Evolutionary conservation across 2,888 invertebrate genomes (phyloP), one percentile per base, ranked within the genome.

Genomic region (Ichneumoninae sp.): DNA sequence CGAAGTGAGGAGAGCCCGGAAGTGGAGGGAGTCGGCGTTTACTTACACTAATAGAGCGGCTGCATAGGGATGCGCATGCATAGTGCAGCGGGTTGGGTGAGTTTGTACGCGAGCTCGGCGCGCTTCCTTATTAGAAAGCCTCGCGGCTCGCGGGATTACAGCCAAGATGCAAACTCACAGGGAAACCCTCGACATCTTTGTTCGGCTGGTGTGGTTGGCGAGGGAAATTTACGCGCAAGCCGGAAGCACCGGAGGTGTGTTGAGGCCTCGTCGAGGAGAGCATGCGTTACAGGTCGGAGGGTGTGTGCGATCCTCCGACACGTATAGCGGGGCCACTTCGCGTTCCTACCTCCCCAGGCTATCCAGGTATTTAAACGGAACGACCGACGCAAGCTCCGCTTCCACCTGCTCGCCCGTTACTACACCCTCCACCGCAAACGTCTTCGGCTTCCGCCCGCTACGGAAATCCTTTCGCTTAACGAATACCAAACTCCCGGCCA

Each of bases 361-460:
- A 44, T 54, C 88, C 89, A 87, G 89, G 89, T 91, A 90, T 90
- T 92, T 92, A 91, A 92, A 91, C 90, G 91, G 85, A 87, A 86
- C 89, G 88, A 88, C 70, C 40, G 36, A 57, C 66, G 54, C 50
- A 7, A 52, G 4, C 33, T 87, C 87, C 85, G 26, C 10, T 26
- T 47, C 54, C 26, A 57, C 70, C 52, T 69, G 36, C 30, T 22
- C 22, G 26, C n/a, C 16, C 44, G 22, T 33, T 33, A 30, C 40
- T 66, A 33, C 36, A 68, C 50, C 22, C 50, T 71, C 65, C 22
- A 19, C 71, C 65, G 19, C 68, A 83, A 68, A 83, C 73, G 77
- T 73, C 76, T 73, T 77, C 60, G 71, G 71, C 40, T 66, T 36
- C 30, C 65, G 30, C 26, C 76, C 84, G 82, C 65, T 40, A 22